A percentile compares a stretch with the other conserved stretches of the same genome.
Evolutionary conservation across 2,113 vertebrate species (phyloP).

Genomic region (Myotis yumanensis): DNA sequence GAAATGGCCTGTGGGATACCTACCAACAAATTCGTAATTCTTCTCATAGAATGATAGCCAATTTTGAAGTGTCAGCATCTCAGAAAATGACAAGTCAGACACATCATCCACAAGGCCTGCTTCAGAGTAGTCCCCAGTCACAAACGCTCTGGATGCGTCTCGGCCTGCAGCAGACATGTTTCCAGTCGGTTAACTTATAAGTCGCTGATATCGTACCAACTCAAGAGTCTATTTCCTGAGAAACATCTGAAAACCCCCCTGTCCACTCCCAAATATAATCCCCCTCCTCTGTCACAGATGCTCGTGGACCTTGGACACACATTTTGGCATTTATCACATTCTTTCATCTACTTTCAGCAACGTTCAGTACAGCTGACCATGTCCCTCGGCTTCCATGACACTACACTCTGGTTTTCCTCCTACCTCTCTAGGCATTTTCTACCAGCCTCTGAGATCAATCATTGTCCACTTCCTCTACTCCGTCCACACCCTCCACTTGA

Average conservation of each 20-base stretch:
- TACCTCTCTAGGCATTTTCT: not conserved
- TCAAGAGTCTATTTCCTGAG: not conserved
- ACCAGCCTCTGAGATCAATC: not conserved
- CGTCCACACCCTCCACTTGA: not conserved
- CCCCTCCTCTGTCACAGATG: not conserved
- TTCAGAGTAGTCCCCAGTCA: conserved; percentile 92
- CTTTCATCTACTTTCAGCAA: not conserved
- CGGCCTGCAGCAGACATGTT: conserved; percentile 83
- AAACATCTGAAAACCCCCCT: not conserved
- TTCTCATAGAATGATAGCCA: conserved; percentile 92
- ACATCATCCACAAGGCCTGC: conserved; percentile 90
- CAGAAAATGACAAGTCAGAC: conserved; percentile 83
- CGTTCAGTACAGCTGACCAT: not conserved
- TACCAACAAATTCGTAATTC: conserved; percentile 89
- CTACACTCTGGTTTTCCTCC: not conserved
- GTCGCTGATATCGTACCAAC: not conserved
- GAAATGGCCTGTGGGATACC: conserved; percentile 37
- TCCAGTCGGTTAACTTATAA: not conserved
- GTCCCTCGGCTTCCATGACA: not conserved
- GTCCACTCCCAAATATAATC: not conserved
- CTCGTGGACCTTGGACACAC: not conserved
- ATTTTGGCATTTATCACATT: not conserved
- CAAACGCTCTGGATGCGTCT: conserved; percentile 92
- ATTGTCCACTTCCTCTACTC: not conserved
- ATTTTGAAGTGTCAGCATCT: conserved; percentile 88